Evolutionary conservation across 30 jellyfish, hydroid and myxozoan genomes (phyloP).

Genomic region (Aurelia aurita complex sp. Pacific): DNA sequence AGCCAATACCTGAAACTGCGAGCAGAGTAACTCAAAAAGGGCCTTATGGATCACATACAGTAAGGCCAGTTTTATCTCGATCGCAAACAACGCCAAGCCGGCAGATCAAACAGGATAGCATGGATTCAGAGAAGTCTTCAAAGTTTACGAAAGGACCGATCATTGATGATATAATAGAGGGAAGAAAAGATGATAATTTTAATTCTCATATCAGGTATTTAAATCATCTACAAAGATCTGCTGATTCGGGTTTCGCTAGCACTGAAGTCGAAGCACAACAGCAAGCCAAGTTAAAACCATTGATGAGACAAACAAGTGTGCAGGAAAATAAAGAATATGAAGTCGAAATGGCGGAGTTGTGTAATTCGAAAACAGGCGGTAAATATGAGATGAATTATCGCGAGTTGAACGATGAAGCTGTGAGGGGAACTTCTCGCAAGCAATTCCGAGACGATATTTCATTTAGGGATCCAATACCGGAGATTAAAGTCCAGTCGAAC

Average conservation of each 20-base stretch:
- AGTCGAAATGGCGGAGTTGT: conserved; percentile 53
- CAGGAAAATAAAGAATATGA: conserved; percentile 65
- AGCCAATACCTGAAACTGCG: not conserved
- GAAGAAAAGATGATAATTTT: conserved; percentile 49
- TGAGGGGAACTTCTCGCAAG: not conserved
- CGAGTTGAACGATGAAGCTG: conserved; percentile 30
- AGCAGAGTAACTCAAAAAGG: conserved; percentile 37
- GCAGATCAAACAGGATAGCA: conserved; percentile 58
- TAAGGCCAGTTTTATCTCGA: conserved; percentile 66
- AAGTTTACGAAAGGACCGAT: conserved; percentile 32
- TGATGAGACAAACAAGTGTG: conserved; percentile 78
- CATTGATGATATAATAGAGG: conserved; percentile 31
- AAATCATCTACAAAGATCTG: conserved; percentile 85
- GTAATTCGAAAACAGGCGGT: conserved; percentile 76
- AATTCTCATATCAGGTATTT: conserved; percentile 47
- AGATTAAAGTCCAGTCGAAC: conserved; percentile 64
- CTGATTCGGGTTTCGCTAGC: conserved; percentile 99
- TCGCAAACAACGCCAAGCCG: conserved; percentile 39
- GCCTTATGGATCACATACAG: conserved; percentile 76
- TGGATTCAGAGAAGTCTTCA: conserved; percentile 56
- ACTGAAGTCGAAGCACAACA: conserved; percentile 81
- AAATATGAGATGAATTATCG: conserved; percentile 62
- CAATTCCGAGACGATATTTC: conserved; percentile 21
- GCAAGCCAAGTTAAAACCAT: conserved; percentile 48
- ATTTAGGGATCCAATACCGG: conserved; percentile 65